A percentile compares a stretch with the other conserved stretches of the same genome.
These are phyloP conservation scores for Pholis gunnellus DNA, from an alignment of 2,113 vertebrate species.

Conservation along the genomic window DNA sequence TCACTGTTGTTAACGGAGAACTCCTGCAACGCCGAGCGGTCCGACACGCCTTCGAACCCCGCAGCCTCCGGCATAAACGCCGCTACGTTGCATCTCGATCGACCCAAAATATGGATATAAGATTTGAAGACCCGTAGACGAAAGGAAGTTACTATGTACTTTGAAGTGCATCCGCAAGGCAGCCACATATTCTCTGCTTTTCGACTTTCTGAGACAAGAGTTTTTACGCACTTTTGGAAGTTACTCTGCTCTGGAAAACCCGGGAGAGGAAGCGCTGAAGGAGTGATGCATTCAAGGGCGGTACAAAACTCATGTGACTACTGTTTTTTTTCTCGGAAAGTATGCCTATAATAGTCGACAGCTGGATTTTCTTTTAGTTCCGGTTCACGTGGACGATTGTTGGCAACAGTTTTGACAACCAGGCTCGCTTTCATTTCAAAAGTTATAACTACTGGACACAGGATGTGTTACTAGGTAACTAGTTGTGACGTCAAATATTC, in stretches of 20 bases:
- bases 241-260: conserved; percentile 17
- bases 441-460: background rate
- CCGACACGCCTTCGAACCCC: conserved; percentile 68
- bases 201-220: background rate
- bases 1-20: conserved; percentile 78
- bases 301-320: conserved; percentile 21
- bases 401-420: background rate
- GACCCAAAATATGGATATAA: background rate
- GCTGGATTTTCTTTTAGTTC: background rate
- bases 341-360: background rate
- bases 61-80: conserved; percentile 84
- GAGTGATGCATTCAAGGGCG: conserved; percentile 62
- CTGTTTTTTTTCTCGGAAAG: conserved; percentile 9
- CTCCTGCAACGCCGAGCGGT: conserved; percentile 77
- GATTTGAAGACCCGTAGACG: conserved; percentile 11
- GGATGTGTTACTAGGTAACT: background rate
- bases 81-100: conserved; percentile 57
- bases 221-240: background rate
- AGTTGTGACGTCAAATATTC: background rate
- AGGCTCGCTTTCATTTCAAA: background rate
- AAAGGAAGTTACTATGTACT: background rate
- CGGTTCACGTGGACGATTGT: background rate
- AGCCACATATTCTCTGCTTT: conserved; percentile 48
- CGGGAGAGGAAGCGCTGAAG: conserved; percentile 39
- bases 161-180: conserved; percentile 23